Percentiles rank a stretch among this genome's conserved stretches.
phyloP scores from a whole-genome alignment of 2,888 invertebrate genomes.

The Tinea trinotella region DNA sequence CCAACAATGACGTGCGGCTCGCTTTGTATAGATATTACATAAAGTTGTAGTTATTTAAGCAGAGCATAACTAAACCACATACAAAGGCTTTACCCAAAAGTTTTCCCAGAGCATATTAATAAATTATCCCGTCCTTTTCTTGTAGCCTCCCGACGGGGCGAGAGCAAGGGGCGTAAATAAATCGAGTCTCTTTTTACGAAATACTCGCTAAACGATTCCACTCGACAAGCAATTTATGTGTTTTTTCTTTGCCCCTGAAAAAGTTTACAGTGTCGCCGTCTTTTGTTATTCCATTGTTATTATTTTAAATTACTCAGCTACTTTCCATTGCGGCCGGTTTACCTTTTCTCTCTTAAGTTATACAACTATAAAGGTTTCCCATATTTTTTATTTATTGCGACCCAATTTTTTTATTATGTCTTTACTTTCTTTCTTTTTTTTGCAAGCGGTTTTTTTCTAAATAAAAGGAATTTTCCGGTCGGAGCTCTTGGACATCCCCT shows the following conservation, averaged over 20 bases:
- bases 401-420: too few species aligned
- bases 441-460: too few species aligned
- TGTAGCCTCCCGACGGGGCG: conserved; percentile 7
- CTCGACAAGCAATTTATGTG: conserved; percentile 19
- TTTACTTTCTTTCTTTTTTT: too few species aligned
- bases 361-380: too few species aligned
- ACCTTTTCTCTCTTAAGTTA: too few species aligned
- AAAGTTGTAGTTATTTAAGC: conserved; percentile 14
- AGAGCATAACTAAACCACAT: conserved; percentile 16
- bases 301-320: conserved; percentile 14
- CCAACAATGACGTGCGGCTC: not conserved
- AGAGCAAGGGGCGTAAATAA: conserved; percentile 17
- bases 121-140: conserved; percentile 18
- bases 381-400: too few species aligned
- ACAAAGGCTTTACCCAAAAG: conserved; percentile 17
- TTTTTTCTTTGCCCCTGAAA: conserved; percentile 18
- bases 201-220: conserved; percentile 17
- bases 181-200: conserved; percentile 15
- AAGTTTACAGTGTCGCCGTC: conserved; percentile 14
- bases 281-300: conserved; percentile 16
- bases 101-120: conserved; percentile 17
- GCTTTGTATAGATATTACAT: conserved; percentile 4
- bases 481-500: too few species aligned
- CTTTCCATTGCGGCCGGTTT: not conserved
- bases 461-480: too few species aligned